Percentiles rank a stretch among this genome's conserved stretches.
Evolutionary conservation across 53 echinoderm and acorn worm genomes (phyloP).

Genomic region (Echinometra lucunter): DNA sequence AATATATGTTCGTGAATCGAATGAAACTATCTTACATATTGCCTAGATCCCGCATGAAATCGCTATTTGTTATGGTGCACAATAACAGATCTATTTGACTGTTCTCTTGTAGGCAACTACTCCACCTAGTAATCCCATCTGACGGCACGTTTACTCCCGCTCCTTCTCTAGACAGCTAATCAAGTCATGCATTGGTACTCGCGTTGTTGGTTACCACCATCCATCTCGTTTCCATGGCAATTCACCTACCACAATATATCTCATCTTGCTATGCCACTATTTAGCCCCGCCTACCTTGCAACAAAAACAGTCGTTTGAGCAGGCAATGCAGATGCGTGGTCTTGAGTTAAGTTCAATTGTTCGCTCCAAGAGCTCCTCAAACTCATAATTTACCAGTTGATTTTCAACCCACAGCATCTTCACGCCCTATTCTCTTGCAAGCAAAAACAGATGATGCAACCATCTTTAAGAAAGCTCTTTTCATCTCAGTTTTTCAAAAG

Average conservation of each 20-base stretch:
- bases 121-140: background rate
- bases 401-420: background rate
- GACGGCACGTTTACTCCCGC: constrained; percentile 16
- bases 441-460: constrained; percentile 1
- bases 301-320: background rate
- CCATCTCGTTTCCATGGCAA: constrained; percentile 24
- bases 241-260: background rate
- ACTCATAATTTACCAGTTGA: background rate
- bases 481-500: constrained; percentile 25
- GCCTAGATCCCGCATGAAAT: constrained; percentile 7
- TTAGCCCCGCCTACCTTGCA: background rate
- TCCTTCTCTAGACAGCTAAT: constrained; percentile 59
- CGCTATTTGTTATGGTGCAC: background rate
- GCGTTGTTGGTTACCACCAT: constrained; percentile 24
- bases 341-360: background rate
- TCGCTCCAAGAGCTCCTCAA: background rate
- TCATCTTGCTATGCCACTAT: background rate
- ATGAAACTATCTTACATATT: constrained; percentile 37
- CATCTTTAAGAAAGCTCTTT: constrained; percentile 15
- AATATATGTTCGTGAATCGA: background rate
- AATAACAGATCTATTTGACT: background rate
- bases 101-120: background rate
- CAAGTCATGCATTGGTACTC: constrained; percentile 56
- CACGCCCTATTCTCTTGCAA: background rate
- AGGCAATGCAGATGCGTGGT: background rate